Conservation (phyloP, 2,113 vertebrate genomes). For the Eurystomus gularis region DNA sequence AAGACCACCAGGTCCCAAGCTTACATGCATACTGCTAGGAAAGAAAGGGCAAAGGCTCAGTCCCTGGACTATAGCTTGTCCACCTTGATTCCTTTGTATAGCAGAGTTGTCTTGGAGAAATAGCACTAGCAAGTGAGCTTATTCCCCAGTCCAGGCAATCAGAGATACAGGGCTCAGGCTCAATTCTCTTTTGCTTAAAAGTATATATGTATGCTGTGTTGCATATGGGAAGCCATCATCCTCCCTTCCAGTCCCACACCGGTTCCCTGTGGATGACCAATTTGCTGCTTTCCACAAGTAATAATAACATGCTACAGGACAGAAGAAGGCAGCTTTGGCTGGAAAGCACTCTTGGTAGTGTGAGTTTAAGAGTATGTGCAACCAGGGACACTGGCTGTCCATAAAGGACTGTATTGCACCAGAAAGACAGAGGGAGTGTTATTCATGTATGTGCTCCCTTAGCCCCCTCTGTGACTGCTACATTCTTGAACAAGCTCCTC, state of each 20-base stretch:
- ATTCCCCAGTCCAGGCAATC: too few species aligned
- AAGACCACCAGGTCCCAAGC: background rate
- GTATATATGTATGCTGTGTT: rapidly evolving
- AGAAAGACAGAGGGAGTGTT: background rate
- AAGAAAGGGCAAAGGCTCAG: background rate
- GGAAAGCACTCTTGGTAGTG: rapidly evolving
- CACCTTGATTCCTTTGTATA: background rate
- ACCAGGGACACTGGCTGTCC: background rate
- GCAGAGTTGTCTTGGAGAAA: background rate
- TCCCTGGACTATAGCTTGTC: background rate
- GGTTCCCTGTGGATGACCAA: background rate
- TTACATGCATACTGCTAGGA: background rate
- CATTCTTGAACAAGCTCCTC: background rate
- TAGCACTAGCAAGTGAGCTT: background rate
- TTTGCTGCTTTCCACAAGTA: background rate
- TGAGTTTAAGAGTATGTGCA: background rate
- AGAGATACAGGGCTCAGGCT: background rate
- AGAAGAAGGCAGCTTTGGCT: background rate
- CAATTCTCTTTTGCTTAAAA: background rate
- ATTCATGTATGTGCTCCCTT: background rate
- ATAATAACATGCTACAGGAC: background rate
- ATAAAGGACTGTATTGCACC: background rate
- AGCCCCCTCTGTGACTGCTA: background rate
- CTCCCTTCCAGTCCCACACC: background rate
- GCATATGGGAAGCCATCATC: background rate